Evolutionary conservation across 2,797 vertebrate genomes (phyloP).

Genomic region (Anguilla marmorata): DNA sequence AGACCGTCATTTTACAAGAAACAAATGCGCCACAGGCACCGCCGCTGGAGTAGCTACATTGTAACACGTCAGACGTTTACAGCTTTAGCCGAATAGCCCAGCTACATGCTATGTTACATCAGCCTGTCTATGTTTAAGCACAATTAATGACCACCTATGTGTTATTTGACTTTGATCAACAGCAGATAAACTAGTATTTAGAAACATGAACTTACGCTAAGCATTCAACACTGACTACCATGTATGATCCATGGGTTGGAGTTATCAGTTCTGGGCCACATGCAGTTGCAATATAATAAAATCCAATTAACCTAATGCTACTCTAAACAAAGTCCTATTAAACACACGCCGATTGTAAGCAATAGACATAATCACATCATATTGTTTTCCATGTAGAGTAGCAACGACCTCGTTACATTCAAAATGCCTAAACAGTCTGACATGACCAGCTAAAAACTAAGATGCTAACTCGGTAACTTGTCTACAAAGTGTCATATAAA

Average conservation of each 20-base stretch:
- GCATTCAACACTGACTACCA: background rate
- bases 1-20: background rate
- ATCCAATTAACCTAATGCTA: background rate
- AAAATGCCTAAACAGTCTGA: background rate
- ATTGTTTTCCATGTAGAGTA: background rate
- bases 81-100: background rate
- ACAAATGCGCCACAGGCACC: slow-evolving; percentile 18
- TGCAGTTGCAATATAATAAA: background rate
- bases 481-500: background rate
- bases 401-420: background rate
- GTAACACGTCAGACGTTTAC: slow-evolving; percentile 25
- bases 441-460: background rate
- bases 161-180: background rate
- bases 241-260: background rate
- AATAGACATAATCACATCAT: background rate
- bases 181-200: background rate
- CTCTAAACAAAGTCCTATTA: background rate
- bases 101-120: background rate
- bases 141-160: background rate
- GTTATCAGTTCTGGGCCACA: background rate
- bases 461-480: background rate
- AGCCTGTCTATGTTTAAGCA: background rate
- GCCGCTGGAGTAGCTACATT: background rate
- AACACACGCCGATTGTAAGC: background rate
- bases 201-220: background rate